These are phyloP conservation scores for Eudyptes chrysolophus DNA, from an alignment of 2,113 vertebrate species.

Conservation along the genomic window DNA sequence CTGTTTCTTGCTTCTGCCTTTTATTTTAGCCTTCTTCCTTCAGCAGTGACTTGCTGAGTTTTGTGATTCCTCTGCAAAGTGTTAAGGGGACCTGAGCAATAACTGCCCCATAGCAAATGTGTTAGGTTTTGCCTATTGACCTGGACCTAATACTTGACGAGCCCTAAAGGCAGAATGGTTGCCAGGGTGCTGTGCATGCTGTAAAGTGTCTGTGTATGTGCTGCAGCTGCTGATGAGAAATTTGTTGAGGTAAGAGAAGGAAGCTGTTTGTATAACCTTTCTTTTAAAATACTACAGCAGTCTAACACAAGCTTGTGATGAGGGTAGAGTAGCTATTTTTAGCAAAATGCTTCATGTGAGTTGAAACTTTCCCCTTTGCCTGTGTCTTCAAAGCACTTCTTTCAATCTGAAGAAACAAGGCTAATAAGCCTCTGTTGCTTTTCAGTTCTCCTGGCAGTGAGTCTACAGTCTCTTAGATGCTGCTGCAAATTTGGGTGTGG, in stretches of 20 bases:
- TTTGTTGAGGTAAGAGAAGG: not conserved
- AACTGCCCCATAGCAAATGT: not conserved
- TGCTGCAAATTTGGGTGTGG: not conserved
- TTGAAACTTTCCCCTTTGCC: not conserved
- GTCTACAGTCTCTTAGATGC: not conserved
- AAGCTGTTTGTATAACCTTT: not conserved
- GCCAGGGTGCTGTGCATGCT: not conserved
- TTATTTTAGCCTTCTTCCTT: not conserved
- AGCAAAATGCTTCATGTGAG: slow-evolving; percentile 45
- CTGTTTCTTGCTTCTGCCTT: not conserved
- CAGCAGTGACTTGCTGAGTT: not conserved
- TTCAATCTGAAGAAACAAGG: slow-evolving; percentile 20
- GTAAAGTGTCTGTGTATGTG: not conserved
- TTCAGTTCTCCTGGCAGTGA: not conserved
- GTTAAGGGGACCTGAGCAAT: not conserved
- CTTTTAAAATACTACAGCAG: not conserved
- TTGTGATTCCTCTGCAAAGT: not conserved
- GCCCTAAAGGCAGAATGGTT: not conserved
- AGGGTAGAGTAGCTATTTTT: slow-evolving; percentile 33
- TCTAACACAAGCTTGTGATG: not conserved
- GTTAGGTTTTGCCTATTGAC: not conserved
- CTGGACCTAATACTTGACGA: not conserved
- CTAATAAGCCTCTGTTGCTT: not conserved
- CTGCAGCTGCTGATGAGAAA: not conserved
- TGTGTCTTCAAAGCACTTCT: slow-evolving; percentile 40